Conservation (phyloP, 1,140 invertebrate genomes). For the Prorops nasuta region DNA sequence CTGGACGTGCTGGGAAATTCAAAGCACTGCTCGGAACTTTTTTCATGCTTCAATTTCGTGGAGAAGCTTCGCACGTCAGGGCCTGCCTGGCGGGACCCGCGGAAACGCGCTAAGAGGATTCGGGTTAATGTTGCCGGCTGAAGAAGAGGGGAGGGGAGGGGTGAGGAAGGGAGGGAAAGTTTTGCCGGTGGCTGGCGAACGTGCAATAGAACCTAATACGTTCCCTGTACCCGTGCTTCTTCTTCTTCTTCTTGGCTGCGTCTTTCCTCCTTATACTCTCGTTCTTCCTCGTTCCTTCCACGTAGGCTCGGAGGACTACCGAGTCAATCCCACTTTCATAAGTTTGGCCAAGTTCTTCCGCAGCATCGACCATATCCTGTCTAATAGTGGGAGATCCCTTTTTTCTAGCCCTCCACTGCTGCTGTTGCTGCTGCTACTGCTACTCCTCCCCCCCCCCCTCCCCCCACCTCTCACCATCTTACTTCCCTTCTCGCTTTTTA, state of each 20-base stretch:
- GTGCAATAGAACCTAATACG: conserved; percentile 46
- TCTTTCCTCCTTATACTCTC: conserved; percentile 1
- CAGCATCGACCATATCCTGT: conserved; percentile 39
- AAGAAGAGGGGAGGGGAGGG: conserved; percentile 4
- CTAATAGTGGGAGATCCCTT: conserved; percentile 37
- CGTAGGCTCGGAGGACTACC: no score
- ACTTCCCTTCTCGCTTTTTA: not conserved
- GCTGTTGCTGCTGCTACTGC: conserved; percentile 5
- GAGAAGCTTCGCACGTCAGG: conserved; percentile 9
- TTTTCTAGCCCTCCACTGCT: conserved; percentile 1
- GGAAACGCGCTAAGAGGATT: conserved; percentile 17
- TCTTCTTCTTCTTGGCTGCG: conserved; percentile 5
- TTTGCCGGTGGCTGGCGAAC: conserved; percentile 42
- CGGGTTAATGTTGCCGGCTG: conserved; percentile 30
- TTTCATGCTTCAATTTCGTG: conserved; percentile 47
- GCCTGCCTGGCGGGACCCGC: not conserved
- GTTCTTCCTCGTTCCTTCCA: conserved; percentile 9
- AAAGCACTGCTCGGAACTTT: conserved; percentile 43
- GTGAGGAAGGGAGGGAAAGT: conserved; percentile 28
- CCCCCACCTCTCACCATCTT: not conserved
- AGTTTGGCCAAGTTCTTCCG: conserved; percentile 44
- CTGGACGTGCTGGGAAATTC: conserved; percentile 27
- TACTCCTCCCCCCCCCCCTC: conserved; percentile 3
- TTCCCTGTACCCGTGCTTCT: conserved; percentile 39
- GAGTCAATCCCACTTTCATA: conserved; percentile 49